Evolutionary conservation across 1,140 invertebrate genomes (phyloP).

Genomic region (Psix sp.): DNA sequence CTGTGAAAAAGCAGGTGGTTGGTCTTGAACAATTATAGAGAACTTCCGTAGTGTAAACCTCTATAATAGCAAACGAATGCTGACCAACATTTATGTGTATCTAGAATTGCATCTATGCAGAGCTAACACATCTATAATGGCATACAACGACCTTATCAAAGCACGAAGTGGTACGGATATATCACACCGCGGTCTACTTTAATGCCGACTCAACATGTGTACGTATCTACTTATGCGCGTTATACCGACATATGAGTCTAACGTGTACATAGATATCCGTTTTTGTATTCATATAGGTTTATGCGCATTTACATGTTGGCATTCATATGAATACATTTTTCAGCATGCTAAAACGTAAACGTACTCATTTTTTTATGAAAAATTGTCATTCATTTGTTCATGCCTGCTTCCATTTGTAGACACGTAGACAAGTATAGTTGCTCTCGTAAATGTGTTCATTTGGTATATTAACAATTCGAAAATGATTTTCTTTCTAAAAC

Average conservation of each 20-base stretch:
- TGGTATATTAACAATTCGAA: too few species aligned
- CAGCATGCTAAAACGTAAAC: too few species aligned
- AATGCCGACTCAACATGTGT: constrained; percentile 24
- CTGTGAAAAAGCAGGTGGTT: too few species aligned
- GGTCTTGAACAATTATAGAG: constrained; percentile 9
- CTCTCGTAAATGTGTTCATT: too few species aligned
- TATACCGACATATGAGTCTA: neutral
- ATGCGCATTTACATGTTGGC: too few species aligned
- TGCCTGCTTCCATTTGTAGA: too few species aligned
- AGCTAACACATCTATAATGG: constrained; percentile 45
- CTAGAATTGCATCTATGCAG: constrained; percentile 46
- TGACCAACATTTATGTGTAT: constrained; percentile 41
- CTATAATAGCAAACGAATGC: constrained; percentile 25
- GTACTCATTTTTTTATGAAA: too few species aligned
- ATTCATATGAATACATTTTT: too few species aligned
- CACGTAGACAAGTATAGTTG: too few species aligned
- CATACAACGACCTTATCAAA: constrained; percentile 42
- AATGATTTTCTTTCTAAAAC: too few species aligned
- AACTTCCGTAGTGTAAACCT: constrained; percentile 6
- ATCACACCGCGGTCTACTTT: constrained; percentile 37
- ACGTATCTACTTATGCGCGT: constrained; percentile 5
- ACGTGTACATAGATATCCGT: too few species aligned
- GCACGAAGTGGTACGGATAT: constrained; percentile 37
- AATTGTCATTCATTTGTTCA: too few species aligned
- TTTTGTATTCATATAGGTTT: neutral